Base-by-base conservation (phyloP, 2,797 vertebrate species). In the Esox masquinongy region DNA sequence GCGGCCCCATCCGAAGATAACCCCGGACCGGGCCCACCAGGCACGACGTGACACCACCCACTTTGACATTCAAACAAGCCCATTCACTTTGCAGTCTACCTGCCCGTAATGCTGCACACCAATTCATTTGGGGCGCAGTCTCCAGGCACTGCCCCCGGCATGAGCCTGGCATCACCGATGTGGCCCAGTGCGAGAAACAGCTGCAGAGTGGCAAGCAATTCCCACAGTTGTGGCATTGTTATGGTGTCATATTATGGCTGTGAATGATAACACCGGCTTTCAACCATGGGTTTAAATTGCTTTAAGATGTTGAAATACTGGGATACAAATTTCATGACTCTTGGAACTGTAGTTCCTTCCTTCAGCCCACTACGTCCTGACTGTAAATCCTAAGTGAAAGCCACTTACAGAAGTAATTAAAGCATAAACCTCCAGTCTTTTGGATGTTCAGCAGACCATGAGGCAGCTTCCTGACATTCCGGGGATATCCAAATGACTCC, bases 261-360 rank as follows among this genome's bases (percentile, higher is more conserved):
- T n/a, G 47, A 73, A 50, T 0, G 0, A 67, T 50, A 26, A 36
- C 77, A 77, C 70, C 53, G 36, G 5, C 47, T 12, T 70, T 77
- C 68, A 76, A 24, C 76, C 5, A 24, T 19, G 26, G 74, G 68
- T 31, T 70, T 59, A 39, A 15, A 31, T 59, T 26, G 15, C 74
- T 29, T n/a, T 19, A 72, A 77, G 39, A 39, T 14, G 14, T 56
- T n/a, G 39, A 2, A 29, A 61, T 39, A 64, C n/a, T 47, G 63
- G n/a, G 17, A 7, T 24, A 2, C 17, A 50, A 51, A 68, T 77
- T 80, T 72, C 17, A 56, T 49, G 50, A 34, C 31, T 56, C 66
- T 24, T 68, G 49, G 49, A 50, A 68, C 36, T 68, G 17, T 34
- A 53, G 29, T n/a, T 66, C 8, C 36, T 26, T 63, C 39, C 43